A percentile compares a stretch with the other conserved stretches of the same genome.
These are phyloP conservation scores for Chondrosia reniformis DNA, from an alignment of 37 sponge, comb jelly and placozoan genomes.

Conservation along the genomic window DNA sequence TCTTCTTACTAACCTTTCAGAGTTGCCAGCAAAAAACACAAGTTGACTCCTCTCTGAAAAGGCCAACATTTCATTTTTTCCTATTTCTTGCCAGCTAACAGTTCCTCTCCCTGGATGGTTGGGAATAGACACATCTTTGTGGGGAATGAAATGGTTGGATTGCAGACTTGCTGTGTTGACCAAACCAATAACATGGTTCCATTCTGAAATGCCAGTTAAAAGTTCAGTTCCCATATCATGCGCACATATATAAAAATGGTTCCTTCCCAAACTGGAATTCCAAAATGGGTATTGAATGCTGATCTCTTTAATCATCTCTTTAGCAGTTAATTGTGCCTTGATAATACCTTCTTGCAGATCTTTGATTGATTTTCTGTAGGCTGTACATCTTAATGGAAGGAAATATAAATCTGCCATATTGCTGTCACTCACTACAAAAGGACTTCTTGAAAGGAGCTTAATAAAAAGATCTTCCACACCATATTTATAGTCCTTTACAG, in stretches of 20 bases:
- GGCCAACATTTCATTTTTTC: slow-evolving; percentile 43
- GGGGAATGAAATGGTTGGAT: slow-evolving; percentile 51
- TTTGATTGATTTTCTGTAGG: slow-evolving; percentile 57
- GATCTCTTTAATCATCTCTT: slow-evolving; percentile 44
- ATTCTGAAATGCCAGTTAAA: slow-evolving; percentile 16
- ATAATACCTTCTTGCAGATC: slow-evolving; percentile 35
- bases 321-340: slow-evolving; percentile 31
- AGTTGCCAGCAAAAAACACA: slow-evolving; percentile 65
- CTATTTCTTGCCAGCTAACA: slow-evolving; percentile 48
- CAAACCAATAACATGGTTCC: slow-evolving; percentile 62
- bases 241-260: slow-evolving; percentile 77
- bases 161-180: slow-evolving; percentile 64
- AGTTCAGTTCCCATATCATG: slow-evolving; percentile 73
- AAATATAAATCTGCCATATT: slow-evolving; percentile 56
- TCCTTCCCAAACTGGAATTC: slow-evolving; percentile 54
- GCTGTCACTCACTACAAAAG: slow-evolving; percentile 21
- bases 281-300: slow-evolving; percentile 43
- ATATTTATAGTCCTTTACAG: slow-evolving; percentile 68
- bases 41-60: slow-evolving; percentile 35
- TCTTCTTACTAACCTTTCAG: slow-evolving; percentile 15
- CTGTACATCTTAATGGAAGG: slow-evolving; percentile 69
- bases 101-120: slow-evolving; percentile 65
- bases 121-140: slow-evolving; percentile 75
- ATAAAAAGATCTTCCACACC: slow-evolving; percentile 80
- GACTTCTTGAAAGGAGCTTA: slow-evolving; percentile 23